Conservation (phyloP, 2,888 invertebrate genomes). For the Cancer borealis region DNA sequence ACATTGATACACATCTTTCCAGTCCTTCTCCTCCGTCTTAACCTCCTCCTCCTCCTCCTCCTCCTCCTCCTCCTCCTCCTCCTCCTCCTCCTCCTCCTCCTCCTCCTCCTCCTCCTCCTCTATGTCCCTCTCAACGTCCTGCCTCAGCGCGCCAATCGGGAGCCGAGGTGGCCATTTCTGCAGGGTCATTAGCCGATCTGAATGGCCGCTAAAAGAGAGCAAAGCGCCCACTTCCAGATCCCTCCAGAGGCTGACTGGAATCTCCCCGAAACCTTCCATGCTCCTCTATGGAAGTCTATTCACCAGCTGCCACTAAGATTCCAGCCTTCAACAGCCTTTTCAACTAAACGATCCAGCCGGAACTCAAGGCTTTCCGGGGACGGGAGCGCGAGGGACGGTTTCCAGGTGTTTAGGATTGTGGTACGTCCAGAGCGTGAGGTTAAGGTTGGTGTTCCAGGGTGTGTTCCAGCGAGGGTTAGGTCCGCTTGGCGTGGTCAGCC, state of each 20-base stretch:
- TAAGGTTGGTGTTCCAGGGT: conserved; percentile 17
- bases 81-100: not conserved
- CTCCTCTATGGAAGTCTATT: conserved; percentile 62
- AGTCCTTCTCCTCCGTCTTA: conserved; percentile 2
- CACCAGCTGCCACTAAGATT: conserved; percentile 55
- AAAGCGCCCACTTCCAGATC: conserved; percentile 58
- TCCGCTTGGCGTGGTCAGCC: conserved; percentile 60
- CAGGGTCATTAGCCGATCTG: conserved; percentile 59
- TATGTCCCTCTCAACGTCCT: conserved; percentile 36
- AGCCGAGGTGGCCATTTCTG: conserved; percentile 59
- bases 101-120: conserved; percentile 31
- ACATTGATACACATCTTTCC: conserved; percentile 41
- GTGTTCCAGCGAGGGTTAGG: conserved; percentile 31
- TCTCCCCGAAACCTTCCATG: conserved; percentile 57
- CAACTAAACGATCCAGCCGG: conserved; percentile 52
- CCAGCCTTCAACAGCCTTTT: conserved; percentile 59
- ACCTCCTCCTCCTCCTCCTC: not conserved
- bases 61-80: not conserved
- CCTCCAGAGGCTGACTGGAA: conserved; percentile 47
- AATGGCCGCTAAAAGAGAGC: conserved; percentile 62
- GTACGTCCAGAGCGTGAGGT: not conserved
- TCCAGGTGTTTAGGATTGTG: not conserved
- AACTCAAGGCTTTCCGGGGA: conserved; percentile 18
- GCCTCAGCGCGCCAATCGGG: conserved; percentile 56
- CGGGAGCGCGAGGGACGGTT: not conserved